Evolutionary conservation across 2,888 invertebrate genomes (phyloP).

Genomic region (Cosmia trapezina): DNA sequence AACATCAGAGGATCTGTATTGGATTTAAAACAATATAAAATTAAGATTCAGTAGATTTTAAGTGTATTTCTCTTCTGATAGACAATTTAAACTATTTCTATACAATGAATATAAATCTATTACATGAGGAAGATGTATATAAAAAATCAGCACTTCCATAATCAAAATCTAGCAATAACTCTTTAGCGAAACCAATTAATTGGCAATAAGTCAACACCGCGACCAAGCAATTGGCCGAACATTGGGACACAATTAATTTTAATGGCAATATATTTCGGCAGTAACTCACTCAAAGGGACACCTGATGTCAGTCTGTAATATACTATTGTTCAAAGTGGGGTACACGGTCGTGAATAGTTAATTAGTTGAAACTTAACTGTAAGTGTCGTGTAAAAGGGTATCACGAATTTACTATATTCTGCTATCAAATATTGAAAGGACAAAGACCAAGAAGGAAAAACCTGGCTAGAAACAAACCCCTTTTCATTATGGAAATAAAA

Average conservation of each 20-base stretch:
- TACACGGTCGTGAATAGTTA: slow-evolving; percentile 52
- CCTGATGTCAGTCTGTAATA: slow-evolving; percentile 67
- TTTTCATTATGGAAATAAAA: no score
- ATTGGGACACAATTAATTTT: slow-evolving; percentile 69
- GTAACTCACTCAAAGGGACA: slow-evolving; percentile 69
- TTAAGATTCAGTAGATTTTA: neutral
- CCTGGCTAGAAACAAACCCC: no score
- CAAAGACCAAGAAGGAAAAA: neutral
- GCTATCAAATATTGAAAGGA: neutral
- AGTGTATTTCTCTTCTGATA: neutral
- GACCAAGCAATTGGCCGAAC: slow-evolving; percentile 63
- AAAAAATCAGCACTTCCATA: neutral
- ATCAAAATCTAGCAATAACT: slow-evolving; percentile 23
- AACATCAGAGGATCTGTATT: neutral
- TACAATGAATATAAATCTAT: neutral
- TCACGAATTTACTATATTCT: neutral
- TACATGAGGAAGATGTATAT: neutral
- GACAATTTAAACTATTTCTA: neutral
- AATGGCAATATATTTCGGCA: slow-evolving; percentile 67
- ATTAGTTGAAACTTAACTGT: slow-evolving; percentile 42
- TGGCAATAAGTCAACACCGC: slow-evolving; percentile 66
- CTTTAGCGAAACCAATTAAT: slow-evolving; percentile 57
- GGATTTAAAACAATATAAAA: neutral
- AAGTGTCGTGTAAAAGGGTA: slow-evolving; percentile 18
- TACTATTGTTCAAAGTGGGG: slow-evolving; percentile 42